Conservation (phyloP, 2,888 invertebrate species). For the Drosophila neonasuta region DNA sequence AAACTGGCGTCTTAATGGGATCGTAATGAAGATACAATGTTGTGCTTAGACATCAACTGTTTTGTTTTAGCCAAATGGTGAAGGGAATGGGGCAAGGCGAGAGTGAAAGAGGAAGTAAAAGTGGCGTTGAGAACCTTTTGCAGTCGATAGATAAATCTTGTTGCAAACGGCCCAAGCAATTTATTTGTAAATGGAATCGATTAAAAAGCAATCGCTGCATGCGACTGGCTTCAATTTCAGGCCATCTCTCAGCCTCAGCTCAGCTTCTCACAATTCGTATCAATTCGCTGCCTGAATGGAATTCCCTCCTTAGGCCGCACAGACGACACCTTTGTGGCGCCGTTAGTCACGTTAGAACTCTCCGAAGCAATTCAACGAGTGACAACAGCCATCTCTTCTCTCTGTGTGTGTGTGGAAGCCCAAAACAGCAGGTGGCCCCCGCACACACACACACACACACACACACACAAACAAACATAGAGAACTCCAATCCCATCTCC, state of each 20-base stretch:
- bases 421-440: constrained; percentile 61
- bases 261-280: neutral
- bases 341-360: constrained; percentile 72
- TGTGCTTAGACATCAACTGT: constrained; percentile 1
- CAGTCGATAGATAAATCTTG: constrained; percentile 67
- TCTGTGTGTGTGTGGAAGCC: constrained; percentile 3
- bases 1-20: constrained; percentile 28
- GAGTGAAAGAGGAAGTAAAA: constrained; percentile 9
- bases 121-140: constrained; percentile 47
- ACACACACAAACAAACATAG: constrained; percentile 2
- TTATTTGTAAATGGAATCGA: constrained; percentile 83
- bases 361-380: constrained; percentile 72
- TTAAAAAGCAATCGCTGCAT: constrained; percentile 82
- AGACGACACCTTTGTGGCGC: constrained; percentile 76
- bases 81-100: no score
- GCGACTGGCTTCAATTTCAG: constrained; percentile 40
- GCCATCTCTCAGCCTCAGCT: neutral
- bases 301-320: constrained; percentile 28
- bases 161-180: constrained; percentile 75
- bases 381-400: constrained; percentile 66
- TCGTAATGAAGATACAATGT: constrained; percentile 64
- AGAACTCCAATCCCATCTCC: constrained; percentile 3
- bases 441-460: constrained; percentile 7
- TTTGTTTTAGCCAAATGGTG: no score
- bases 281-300: neutral